These are phyloP conservation scores for Samia ricini DNA, from an alignment of 1,140 invertebrate species.

Conservation along the genomic window DNA sequence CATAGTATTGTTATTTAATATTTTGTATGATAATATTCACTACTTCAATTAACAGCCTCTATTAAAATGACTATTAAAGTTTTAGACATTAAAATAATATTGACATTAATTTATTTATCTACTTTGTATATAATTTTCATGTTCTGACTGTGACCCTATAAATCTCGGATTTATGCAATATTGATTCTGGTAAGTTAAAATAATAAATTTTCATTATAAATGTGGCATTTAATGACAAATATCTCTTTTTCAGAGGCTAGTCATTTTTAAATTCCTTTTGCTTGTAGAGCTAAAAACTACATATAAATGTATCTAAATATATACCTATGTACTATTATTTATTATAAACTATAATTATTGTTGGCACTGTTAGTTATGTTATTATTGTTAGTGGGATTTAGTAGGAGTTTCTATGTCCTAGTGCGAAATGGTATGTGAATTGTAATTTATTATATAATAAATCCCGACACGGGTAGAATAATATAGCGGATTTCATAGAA, in stretches of 20 bases:
- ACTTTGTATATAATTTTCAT: too few relatives aligned
- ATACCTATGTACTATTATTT: neutral
- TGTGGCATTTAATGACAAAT: neutral
- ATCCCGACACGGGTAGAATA: neutral
- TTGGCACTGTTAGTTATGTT: neutral
- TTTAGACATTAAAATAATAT: too few relatives aligned
- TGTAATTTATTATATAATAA: neutral
- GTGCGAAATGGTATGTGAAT: neutral
- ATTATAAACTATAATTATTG: too few relatives aligned
- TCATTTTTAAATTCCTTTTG: neutral
- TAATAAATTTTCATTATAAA: neutral
- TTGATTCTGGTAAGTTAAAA: neutral
- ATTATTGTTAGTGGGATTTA: neutral
- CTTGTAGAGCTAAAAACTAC: neutral
- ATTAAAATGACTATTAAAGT: too few relatives aligned
- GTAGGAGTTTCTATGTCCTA: neutral
- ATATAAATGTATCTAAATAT: neutral
- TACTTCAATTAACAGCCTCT: too few relatives aligned
- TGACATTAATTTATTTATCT: too few relatives aligned
- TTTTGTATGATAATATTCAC: too few relatives aligned
- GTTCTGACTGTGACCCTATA: neutral
- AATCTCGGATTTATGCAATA: neutral
- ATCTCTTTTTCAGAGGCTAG: neutral
- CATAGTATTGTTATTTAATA: too few relatives aligned
- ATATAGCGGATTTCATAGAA: neutral